Conservation (phyloP, 2,113 vertebrate genomes). For the Phodopus roborovskii region DNA sequence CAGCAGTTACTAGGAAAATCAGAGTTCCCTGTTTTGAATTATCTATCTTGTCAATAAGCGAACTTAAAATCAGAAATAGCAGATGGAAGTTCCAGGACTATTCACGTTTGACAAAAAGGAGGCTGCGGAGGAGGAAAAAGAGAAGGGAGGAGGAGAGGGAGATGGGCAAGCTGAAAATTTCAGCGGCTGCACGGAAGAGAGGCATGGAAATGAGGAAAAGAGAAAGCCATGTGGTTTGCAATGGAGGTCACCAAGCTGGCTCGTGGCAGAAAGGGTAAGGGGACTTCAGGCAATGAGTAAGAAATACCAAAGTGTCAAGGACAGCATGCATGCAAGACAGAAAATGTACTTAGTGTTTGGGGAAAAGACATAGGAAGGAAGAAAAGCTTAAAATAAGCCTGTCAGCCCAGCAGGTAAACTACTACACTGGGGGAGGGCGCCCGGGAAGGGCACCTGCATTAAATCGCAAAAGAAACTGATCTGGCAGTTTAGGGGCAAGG, state of each 20-base stretch:
- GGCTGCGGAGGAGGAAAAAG: not conserved
- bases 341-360: not conserved
- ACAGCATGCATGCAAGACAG: not conserved
- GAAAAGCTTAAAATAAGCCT: no score
- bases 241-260: not conserved
- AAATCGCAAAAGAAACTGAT: not conserved
- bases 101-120: not conserved
- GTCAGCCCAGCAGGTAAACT: not conserved
- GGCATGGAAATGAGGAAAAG: not conserved
- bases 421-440: no score
- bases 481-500: no score
- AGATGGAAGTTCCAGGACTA: not conserved
- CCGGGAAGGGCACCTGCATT: not conserved
- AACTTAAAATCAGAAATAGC: not conserved
- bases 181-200: no score
- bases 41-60: not conserved
- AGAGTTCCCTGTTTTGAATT: not conserved
- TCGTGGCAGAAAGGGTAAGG: not conserved
- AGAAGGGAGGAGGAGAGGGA: not conserved
- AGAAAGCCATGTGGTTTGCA: not conserved
- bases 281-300: not conserved
- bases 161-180: no score
- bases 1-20: not conserved
- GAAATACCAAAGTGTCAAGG: not conserved
- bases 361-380: not conserved